Conservation (phyloP, 2,113 vertebrate species). For the Grus americana region DNA sequence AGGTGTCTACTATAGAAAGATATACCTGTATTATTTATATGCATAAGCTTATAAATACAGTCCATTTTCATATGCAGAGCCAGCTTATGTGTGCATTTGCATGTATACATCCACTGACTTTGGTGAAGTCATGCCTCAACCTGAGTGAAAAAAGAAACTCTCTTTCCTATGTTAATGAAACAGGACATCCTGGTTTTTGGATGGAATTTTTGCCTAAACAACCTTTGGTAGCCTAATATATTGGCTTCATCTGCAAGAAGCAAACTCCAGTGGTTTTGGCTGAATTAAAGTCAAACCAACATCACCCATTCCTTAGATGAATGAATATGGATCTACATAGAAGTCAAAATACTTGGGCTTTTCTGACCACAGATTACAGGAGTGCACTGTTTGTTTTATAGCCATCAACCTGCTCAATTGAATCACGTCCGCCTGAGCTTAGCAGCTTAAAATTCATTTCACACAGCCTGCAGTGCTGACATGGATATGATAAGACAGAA, state of each 20-base stretch:
- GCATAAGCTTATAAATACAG: background rate
- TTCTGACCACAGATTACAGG: constrained; percentile 68
- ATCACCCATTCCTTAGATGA: background rate
- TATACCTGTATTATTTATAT: background rate
- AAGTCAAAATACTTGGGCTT: constrained; percentile 26
- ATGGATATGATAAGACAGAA: constrained; percentile 97
- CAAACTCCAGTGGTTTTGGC: background rate
- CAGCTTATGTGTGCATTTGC: background rate
- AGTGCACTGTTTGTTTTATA: constrained; percentile 74
- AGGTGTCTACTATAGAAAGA: background rate
- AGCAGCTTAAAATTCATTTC: constrained; percentile 86
- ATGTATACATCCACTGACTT: background rate
- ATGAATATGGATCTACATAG: background rate
- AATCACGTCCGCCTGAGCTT: constrained; percentile 78
- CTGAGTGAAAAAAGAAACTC: background rate
- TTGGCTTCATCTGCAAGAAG: background rate
- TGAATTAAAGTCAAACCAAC: background rate
- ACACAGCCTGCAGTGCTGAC: constrained; percentile 90
- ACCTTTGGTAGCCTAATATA: background rate
- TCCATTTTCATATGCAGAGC: background rate
- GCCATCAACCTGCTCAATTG: constrained; percentile 81
- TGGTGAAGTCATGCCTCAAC: background rate
- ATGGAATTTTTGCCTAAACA: background rate
- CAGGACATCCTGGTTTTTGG: background rate
- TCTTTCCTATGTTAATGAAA: background rate